Evolutionary conservation across 2,888 invertebrate genomes (phyloP), one percentile per base, ranked within the genome.

Genomic region (Oscheius sp.): DNA sequence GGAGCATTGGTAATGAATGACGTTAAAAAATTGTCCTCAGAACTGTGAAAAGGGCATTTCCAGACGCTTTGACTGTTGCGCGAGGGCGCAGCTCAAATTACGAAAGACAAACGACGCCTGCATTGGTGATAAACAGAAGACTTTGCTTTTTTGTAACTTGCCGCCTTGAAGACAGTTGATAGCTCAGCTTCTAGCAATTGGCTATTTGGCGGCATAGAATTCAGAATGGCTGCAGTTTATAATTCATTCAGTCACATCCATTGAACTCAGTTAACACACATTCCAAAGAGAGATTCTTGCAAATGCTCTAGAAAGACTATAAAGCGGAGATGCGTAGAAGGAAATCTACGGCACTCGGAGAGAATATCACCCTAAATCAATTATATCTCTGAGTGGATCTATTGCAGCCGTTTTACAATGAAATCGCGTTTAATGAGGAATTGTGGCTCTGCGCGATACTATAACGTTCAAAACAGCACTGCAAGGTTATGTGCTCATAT

Each of bases 71-170:
- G 63, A 63, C 63, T 42, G 63, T 55, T 55, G 68, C 68, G 68
- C 68, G 55, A 55, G 37, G 55, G 60, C 60, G n/a, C 63, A 63
- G 33, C 68, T 68, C 68, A 55, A 68, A 68, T 68, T 68, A 51
- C 68, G 55, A 35, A 55, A 68, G 68, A 68, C 68, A 68, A 68
- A 68, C 53, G 68, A 21, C 7, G 50, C 48, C 47, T 29, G 63
- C 37, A 37, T 33, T 48, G 68, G 11, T 55, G 68, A 68, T 68
- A 68, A 68, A 68, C 55, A 68, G 35, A 68, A n/a, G 32, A 58
- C 3, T 58, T 58, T 58, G 2, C 33, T 2, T 32, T 29, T 29
- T 32, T 58, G 29, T 29, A 29, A 11, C 58, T 58, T 58, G 58
- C 58, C 5, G 11, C 32, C 32, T 58, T 33, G 32, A 32, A 58